A percentile compares a stretch with the other conserved stretches of the same genome.
Conservation (phyloP, 2,797 vertebrate genomes). For the Carcharodon carcharias region DNA sequence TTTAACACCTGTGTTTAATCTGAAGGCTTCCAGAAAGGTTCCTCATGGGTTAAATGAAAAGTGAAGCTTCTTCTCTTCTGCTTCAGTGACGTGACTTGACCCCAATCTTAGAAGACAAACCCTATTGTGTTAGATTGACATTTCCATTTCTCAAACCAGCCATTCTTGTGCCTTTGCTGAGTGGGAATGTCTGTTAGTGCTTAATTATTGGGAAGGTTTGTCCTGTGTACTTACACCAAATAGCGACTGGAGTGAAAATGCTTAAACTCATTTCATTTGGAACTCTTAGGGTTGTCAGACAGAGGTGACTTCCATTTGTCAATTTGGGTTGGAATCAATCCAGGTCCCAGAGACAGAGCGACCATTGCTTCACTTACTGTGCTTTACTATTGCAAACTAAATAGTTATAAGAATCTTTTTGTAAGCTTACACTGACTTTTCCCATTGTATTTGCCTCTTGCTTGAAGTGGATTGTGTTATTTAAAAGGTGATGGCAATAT, state of each 20-base stretch:
- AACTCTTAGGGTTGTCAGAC: neutral
- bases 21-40: neutral
- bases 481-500: neutral
- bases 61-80: neutral
- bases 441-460: neutral
- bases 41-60: slow-evolving; percentile 12
- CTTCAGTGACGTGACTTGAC: neutral
- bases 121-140: neutral
- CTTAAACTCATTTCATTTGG: slow-evolving; percentile 19
- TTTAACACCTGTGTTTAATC: neutral
- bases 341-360: neutral
- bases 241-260: neutral
- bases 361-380: neutral
- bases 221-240: slow-evolving; percentile 17
- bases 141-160: slow-evolving; percentile 6
- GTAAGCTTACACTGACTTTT: neutral
- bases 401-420: neutral
- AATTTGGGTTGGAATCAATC: neutral
- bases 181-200: slow-evolving; percentile 13
- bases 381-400: neutral
- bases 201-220: slow-evolving; percentile 16
- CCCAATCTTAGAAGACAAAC: slow-evolving; percentile 11
- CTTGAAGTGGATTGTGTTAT: neutral
- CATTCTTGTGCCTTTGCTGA: neutral
- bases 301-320: slow-evolving; percentile 6